These are phyloP conservation scores for Protosalanx chinensis DNA, from an alignment of 2,797 vertebrate species.

Conservation along the genomic window DNA sequence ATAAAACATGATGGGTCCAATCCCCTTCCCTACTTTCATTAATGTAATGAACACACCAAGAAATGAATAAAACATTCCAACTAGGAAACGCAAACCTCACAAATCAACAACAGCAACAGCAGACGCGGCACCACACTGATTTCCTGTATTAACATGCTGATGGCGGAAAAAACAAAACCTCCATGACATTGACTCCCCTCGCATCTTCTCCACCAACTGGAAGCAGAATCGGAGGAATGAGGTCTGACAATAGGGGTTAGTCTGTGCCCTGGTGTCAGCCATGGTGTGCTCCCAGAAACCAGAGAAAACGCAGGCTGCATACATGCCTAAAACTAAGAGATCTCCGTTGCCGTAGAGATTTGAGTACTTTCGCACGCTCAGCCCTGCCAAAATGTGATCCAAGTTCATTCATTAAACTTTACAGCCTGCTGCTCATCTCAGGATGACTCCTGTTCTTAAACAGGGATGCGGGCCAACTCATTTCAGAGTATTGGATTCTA, in stretches of 20 bases:
- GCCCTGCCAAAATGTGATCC: not conserved
- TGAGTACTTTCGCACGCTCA: not conserved
- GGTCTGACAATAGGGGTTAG: not conserved
- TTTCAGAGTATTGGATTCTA: slow-evolving; percentile 6
- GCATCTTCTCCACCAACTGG: not conserved
- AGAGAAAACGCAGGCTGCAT: not conserved
- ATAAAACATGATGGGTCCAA: slow-evolving; percentile 59
- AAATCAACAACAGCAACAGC: slow-evolving; percentile 34
- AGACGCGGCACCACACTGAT: slow-evolving; percentile 8
- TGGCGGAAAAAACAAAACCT: not conserved
- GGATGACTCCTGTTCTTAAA: not conserved
- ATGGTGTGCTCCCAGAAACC: not conserved
- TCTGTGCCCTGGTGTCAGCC: not conserved
- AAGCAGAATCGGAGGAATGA: not conserved
- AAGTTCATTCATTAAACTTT: slow-evolving; percentile 9
- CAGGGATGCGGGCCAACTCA: slow-evolving; percentile 9
- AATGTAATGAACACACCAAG: slow-evolving; percentile 45
- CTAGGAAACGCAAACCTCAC: slow-evolving; percentile 35
- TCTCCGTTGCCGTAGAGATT: not conserved
- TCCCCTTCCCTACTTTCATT: slow-evolving; percentile 49
- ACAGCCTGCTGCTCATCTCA: not conserved
- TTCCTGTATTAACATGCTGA: slow-evolving; percentile 3
- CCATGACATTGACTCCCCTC: not conserved
- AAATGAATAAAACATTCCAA: slow-evolving; percentile 52
- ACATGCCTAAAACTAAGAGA: not conserved